Conservation (phyloP, 2,113 vertebrate species). For the Calidris pygmaea region DNA sequence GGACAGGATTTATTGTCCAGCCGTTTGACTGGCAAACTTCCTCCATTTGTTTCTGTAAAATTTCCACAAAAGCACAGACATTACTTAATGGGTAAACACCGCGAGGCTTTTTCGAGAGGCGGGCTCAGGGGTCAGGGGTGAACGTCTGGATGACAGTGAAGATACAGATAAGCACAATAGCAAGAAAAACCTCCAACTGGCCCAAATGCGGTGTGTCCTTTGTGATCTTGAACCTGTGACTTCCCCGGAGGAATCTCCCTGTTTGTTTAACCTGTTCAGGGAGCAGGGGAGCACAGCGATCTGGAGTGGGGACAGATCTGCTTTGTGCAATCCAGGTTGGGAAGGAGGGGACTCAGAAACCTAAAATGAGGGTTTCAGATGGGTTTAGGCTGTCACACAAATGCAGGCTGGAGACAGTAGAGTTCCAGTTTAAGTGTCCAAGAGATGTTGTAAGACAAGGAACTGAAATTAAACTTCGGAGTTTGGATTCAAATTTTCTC, state of each 20-base stretch:
- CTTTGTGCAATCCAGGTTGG: neutral
- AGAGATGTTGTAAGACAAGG: neutral
- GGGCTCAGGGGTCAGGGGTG: conserved; percentile 56
- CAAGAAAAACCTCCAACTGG: conserved; percentile 11
- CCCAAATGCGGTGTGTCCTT: neutral
- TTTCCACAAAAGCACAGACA: conserved; percentile 77
- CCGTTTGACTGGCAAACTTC: conserved; percentile 77
- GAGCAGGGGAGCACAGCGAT: neutral
- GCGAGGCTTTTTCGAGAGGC: conserved; percentile 44
- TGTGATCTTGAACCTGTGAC: conserved; percentile 62
- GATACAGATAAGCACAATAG: conserved; percentile 67
- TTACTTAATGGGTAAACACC: conserved; percentile 78
- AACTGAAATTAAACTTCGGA: neutral
- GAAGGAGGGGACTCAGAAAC: neutral
- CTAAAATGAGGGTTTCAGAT: neutral
- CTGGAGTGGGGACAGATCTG: neutral
- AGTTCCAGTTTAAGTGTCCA: neutral
- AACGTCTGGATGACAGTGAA: conserved; percentile 68
- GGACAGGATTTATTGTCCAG: conserved; percentile 76
- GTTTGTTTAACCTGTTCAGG: conserved; percentile 34
- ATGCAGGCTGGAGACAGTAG: neutral
- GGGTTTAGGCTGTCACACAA: neutral
- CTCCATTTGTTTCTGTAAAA: conserved; percentile 80
- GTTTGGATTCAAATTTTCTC: neutral
- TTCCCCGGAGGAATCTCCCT: conserved; percentile 47